Percentiles rank a stretch among this genome's conserved stretches.
These are phyloP conservation scores for Phania funesta DNA, from an alignment of 2,888 invertebrate genomes.

Conservation along the genomic window DNA sequence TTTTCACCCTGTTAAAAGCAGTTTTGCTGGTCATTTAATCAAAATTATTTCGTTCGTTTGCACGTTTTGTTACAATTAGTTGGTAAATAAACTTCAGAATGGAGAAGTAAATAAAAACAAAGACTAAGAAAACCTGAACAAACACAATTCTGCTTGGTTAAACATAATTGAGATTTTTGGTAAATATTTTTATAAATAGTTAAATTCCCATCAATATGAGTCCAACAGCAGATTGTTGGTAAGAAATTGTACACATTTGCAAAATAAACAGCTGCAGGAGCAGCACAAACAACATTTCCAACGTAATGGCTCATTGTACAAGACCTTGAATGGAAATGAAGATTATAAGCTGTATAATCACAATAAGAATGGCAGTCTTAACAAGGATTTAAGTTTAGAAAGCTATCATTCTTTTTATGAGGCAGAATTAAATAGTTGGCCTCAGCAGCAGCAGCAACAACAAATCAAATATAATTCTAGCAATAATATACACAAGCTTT, in stretches of 20 bases:
- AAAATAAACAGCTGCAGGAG: constrained; percentile 45
- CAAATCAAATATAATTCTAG: background rate
- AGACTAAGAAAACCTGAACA: background rate
- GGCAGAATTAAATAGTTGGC: constrained; percentile 11
- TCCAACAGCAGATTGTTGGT: constrained; percentile 38
- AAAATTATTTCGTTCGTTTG: no score
- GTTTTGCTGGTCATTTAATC: constrained; percentile 29
- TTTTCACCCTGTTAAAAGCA: background rate
- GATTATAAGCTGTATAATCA: background rate
- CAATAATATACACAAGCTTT: constrained; percentile 24
- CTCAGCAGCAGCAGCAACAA: constrained; percentile 1
- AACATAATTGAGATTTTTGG: constrained; percentile 9
- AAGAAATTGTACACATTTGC: constrained; percentile 62
- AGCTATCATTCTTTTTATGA: constrained; percentile 43
- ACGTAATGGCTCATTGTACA: constrained; percentile 3
- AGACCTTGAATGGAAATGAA: background rate
- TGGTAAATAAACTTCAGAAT: constrained; percentile 35
- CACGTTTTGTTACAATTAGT: constrained; percentile 48
- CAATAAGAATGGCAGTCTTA: background rate
- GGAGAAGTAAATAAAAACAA: background rate
- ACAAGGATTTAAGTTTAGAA: constrained; percentile 48
- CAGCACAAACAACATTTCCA: background rate
- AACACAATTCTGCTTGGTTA: background rate
- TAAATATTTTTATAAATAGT: constrained; percentile 37
- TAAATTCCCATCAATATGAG: constrained; percentile 57